Conservation (phyloP, 2,113 vertebrate genomes). For the Gymnorhina tibicen region DNA sequence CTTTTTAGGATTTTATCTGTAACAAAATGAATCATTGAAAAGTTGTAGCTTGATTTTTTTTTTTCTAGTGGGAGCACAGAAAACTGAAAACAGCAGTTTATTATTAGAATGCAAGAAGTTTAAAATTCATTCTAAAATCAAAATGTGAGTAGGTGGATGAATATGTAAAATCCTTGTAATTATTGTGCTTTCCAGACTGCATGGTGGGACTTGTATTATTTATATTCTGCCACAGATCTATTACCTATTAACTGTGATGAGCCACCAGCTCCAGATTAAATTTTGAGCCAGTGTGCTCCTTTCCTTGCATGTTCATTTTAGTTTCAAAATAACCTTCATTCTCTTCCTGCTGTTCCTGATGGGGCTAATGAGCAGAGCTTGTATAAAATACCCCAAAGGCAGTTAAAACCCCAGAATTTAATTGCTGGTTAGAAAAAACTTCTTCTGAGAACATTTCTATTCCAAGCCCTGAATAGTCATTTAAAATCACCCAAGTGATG, state of each 20-base stretch:
- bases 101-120: background rate
- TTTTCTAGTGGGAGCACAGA: background rate
- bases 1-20: background rate
- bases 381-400: background rate
- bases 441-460: background rate
- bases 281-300: background rate
- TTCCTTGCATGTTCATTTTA: background rate
- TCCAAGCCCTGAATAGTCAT: background rate
- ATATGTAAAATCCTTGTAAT: background rate
- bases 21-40: background rate
- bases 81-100: background rate
- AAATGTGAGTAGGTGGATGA: background rate
- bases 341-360: background rate
- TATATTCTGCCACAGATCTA: background rate
- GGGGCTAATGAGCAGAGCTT: background rate
- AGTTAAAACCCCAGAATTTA: background rate
- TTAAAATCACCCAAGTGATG: background rate
- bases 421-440: background rate
- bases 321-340: background rate
- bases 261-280: background rate
- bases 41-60: background rate
- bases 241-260: background rate
- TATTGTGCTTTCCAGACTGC: background rate
- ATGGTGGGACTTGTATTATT: background rate
- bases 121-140: background rate